Evolutionary conservation across 1,140 invertebrate genomes (phyloP), one percentile per base, ranked within the genome.

Genomic region (Achatina immaculata): DNA sequence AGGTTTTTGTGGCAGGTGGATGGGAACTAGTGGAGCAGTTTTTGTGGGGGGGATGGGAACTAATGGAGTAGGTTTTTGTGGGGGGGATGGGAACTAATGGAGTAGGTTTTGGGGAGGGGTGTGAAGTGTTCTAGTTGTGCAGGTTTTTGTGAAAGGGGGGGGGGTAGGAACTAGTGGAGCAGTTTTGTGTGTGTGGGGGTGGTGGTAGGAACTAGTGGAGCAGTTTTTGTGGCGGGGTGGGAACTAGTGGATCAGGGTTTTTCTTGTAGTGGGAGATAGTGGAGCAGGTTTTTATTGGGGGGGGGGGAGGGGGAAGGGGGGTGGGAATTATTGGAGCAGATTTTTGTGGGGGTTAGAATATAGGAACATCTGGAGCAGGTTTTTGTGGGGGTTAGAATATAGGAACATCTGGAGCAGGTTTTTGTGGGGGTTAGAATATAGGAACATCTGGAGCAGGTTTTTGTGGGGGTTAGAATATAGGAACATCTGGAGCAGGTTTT

Each of bases 321-420:
- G 40, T 0, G 71, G 71, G 31, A 42, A 9, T 7, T n/a, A 65
- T 6, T 9, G 31, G 58, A n/a, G 6, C 58, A 65, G 24, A 7
- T 9, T 6, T n/a, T 6, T n/a, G 58, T 6, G 24, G 24, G 7
- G 9, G 58, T 6, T 6, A 24, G 58, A n/a, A n/a, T n/a, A 28
- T 65, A 24, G n/a, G n/a, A n/a, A n/a, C n/a, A n/a, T 92, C 88
- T 73, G 38, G 21, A 1, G 2, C 28, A 21, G n/a, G 38, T 40
- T 4, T 7, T 7, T 9, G 6, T 7, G 7, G 24, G n/a, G n/a
- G n/a, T n/a, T n/a, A 24, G 58, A 9, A 6, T 9, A 9, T 9
- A 24, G 24, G 6, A 11, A 78, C 21, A 14, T 7, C 7, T 9
- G 24, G n/a, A 73, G 7, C 40, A 16, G 40, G 71, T 11, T 24